Evolutionary conservation across 2,797 vertebrate genomes (phyloP), one percentile per base, ranked within the genome.

Genomic region (Myripristis jacobus): DNA sequence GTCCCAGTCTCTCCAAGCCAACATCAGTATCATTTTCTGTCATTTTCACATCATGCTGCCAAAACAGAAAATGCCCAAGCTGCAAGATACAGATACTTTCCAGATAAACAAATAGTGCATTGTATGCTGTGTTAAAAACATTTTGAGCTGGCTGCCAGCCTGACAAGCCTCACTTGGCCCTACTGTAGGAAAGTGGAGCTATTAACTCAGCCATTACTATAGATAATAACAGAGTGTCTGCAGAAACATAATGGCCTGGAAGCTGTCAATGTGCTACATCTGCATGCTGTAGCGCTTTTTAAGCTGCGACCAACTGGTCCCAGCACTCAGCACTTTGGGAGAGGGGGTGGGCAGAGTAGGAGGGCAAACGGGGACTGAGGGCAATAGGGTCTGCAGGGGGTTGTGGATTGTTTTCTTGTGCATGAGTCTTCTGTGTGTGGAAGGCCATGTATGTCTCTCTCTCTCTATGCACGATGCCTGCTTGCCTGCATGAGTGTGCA

Each of bases 221-320:
- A 56, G 51, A 77, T 66, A 57, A 73, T 54, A 61, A 75, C 61
- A 18, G 58, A 6, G 7, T 31, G 54, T 51, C 72, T 79, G 56
- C 48, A 71, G 52, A 79, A 70, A 4, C 22, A 61, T 56, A 66
- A 73, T 73, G 15, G 74, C 79, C 61, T 43, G 69, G 51, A 76
- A 77, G 50, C 76, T 73, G 71, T 52, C 31, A 77, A 81, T 75
- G 34, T 80, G 72, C 73, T 78, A 63, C 78, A 75, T 70, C 65
- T 0, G 29, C 70, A 80, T 31, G 73, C 48, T 60, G 52, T 12
- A 57, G n/a, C 16, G 72, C 41, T 57, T 68, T 74, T 76, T 66
- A 72, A 80, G 80, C 66, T 55, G 52, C 22, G 58, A 69, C 78
- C 69, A 82, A 86, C 73, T 82, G 60, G 50, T 24, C 52, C 54